phyloP scores from a whole-genome alignment of 1,140 invertebrate species.

The Planococcus citri region DNA sequence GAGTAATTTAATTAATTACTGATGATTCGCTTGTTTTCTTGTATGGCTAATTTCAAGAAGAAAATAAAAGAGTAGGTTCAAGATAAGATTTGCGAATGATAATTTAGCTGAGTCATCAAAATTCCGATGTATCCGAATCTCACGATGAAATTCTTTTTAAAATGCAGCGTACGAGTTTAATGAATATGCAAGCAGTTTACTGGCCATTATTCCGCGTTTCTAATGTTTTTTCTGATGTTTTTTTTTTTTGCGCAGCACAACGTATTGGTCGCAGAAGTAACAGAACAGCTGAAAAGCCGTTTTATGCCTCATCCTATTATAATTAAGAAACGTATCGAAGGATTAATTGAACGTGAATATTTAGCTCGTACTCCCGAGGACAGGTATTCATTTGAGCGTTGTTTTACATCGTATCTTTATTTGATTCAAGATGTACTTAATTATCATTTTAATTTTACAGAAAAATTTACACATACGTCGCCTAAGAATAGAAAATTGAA shows the following conservation, averaged over 20 bases:
- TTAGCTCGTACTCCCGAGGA: constrained; percentile 90
- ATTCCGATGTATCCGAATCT: too few species aligned
- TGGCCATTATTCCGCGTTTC: neutral
- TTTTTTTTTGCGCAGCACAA: constrained; percentile 59
- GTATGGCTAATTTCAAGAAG: too few species aligned
- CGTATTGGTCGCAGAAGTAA: constrained; percentile 91
- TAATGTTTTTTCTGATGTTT: constrained; percentile 24
- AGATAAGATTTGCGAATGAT: too few species aligned
- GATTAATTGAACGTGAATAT: constrained; percentile 97
- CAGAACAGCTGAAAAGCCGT: constrained; percentile 86
- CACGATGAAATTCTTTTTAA: too few species aligned
- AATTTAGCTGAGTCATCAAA: too few species aligned
- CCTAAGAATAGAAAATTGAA: constrained; percentile 37
- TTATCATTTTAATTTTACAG: constrained; percentile 38
- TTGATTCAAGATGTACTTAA: neutral
- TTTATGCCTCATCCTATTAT: constrained; percentile 95
- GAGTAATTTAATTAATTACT: too few species aligned
- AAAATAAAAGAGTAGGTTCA: too few species aligned
- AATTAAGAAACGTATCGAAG: constrained; percentile 98
- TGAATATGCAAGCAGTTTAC: too few species aligned
- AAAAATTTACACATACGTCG: constrained; percentile 85
- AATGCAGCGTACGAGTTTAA: too few species aligned
- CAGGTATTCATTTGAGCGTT: constrained; percentile 40
- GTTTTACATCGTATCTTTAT: constrained; percentile 12
- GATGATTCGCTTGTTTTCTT: too few species aligned